Evolutionary conservation across 2,888 invertebrate genomes (phyloP), one percentile per base, ranked within the genome.

Genomic region (Cactoblastis cactorum): DNA sequence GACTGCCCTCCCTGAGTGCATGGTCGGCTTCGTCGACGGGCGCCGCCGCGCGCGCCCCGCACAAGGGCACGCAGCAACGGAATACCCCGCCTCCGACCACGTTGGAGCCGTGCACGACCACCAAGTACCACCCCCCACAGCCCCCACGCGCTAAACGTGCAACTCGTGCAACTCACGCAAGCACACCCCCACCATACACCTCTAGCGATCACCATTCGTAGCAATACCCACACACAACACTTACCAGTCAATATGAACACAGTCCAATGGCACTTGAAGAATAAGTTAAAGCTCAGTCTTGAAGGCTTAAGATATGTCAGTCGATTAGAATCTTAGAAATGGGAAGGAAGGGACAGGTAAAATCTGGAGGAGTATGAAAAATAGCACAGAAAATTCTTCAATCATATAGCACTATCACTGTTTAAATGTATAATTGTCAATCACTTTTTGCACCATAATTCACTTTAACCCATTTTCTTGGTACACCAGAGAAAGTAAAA

Each of bases 61-160:
- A 94, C 93, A 93, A 94, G 92, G 94, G 94, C 93, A 94, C 92
- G 92, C 94, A 94, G 91, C 94, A 94, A 92, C 94, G 94, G 93
- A 94, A 94, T 91, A 94, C 93, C 92, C 92, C 92, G 81, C 92
- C 92, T 91, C 94, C 92, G 82, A 92, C 92, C 92, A 92, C 92
- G 90, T 91, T 92, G 92, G 83, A 82, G 90, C 84, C 86, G 80
- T 84, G 73, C 69, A 71, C 73, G 64, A 69, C 73, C 72, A 60
- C 61, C 70, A 62, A 71, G 80, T 90, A 79, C 80, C 78, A 80
- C 87, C 77, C 85, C 75, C 74, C 78, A 28, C 28, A n/a, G n/a
- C n/a, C 86, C 77, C 85, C 75, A 74, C 79, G 75, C 78, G 77
- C 82, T 73, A 57, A 61, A 55, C 61, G n/a, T n/a, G n/a, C n/a